These are phyloP conservation scores for Saguinus imperator DNA, from an alignment of 2,113 vertebrate genomes.

Conservation along the genomic window DNA sequence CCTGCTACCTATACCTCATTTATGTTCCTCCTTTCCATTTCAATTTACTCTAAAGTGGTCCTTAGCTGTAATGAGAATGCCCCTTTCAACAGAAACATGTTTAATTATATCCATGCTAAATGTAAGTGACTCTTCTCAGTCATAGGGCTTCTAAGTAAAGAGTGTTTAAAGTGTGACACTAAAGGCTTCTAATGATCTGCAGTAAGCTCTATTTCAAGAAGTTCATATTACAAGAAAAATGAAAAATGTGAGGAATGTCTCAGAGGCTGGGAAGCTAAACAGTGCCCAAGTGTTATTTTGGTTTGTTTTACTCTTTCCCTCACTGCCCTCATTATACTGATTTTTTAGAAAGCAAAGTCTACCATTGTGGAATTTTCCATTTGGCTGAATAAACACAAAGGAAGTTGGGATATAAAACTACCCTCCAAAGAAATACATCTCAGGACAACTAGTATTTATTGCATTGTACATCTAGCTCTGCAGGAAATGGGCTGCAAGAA, in stretches of 20 bases:
- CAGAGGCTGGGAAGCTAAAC: slow-evolving; percentile 55
- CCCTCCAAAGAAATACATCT: slow-evolving; percentile 47
- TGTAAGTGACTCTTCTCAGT: slow-evolving; percentile 82
- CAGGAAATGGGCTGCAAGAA: not conserved
- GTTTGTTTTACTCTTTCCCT: slow-evolving; percentile 62
- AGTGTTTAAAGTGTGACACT: slow-evolving; percentile 76
- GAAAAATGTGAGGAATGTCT: slow-evolving; percentile 72
- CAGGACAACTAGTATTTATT: not conserved
- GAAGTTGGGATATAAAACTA: slow-evolving; percentile 51
- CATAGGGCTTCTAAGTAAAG: slow-evolving; percentile 81
- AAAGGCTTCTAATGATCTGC: slow-evolving; percentile 77
- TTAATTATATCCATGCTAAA: slow-evolving; percentile 83
- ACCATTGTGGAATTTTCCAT: slow-evolving; percentile 76
- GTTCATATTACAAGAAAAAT: slow-evolving; percentile 77
- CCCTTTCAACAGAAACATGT: slow-evolving; percentile 84
- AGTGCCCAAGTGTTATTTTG: slow-evolving; percentile 59
- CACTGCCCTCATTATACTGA: slow-evolving; percentile 63
- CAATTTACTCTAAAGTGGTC: slow-evolving; percentile 84
- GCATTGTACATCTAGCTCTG: not conserved
- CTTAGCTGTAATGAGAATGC: slow-evolving; percentile 83
- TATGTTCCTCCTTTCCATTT: slow-evolving; percentile 81
- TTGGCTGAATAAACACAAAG: slow-evolving; percentile 65
- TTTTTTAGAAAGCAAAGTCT: slow-evolving; percentile 61
- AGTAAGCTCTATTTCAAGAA: slow-evolving; percentile 75
- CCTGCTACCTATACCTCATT: slow-evolving; percentile 81